Conservation (phyloP, 2,113 vertebrate genomes). For the Uria aalge region DNA sequence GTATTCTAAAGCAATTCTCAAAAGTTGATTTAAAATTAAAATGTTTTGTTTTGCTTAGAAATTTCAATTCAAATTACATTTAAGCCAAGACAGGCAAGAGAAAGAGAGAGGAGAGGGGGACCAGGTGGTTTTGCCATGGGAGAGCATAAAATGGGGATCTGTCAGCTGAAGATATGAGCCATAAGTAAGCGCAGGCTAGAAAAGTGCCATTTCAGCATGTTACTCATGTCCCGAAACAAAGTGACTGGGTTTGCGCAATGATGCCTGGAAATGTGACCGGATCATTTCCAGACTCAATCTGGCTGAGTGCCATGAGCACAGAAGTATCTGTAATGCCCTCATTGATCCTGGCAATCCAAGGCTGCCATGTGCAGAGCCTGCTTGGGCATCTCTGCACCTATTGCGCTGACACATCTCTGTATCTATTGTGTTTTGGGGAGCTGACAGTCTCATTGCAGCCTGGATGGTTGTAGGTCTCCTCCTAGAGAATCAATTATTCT, state of each 20-base stretch:
- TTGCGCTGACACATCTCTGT: background rate
- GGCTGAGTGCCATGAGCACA: background rate
- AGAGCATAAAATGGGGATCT: background rate
- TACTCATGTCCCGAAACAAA: background rate
- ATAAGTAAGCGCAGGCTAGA: background rate
- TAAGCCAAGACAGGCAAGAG: background rate
- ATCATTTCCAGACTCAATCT: background rate
- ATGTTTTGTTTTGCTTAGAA: background rate
- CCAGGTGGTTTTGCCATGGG: background rate
- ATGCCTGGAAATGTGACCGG: background rate
- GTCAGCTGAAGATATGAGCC: background rate
- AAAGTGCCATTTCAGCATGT: background rate
- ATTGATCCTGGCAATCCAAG: accelerated
- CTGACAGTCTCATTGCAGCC: background rate
- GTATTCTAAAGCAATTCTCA: background rate
- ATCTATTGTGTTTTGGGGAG: background rate
- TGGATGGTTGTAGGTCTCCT: background rate
- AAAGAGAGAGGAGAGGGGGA: background rate
- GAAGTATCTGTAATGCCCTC: background rate
- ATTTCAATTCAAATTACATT: background rate
- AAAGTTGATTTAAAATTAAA: background rate
- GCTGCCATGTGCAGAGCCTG: background rate
- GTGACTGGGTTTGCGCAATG: background rate
- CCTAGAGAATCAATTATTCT: background rate
- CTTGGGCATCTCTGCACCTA: background rate